Conservation (phyloP, 2,888 invertebrate genomes). For the Pomacea canaliculata region DNA sequence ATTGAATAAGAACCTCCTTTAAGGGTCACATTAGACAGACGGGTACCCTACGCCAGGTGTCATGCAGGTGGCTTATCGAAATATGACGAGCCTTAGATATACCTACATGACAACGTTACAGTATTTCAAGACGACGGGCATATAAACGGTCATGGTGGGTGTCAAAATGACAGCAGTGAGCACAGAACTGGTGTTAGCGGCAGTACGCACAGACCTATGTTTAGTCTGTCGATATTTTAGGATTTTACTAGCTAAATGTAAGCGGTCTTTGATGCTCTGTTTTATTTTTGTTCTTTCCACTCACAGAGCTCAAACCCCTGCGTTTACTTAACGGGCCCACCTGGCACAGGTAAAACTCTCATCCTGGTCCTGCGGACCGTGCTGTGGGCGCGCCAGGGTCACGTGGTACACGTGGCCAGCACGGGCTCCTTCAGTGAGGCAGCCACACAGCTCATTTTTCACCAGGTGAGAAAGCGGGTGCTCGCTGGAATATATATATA, state of each 20-base stretch:
- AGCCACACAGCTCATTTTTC: conserved; percentile 16
- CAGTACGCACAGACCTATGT: no score
- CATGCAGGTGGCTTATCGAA: no score
- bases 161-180: no score
- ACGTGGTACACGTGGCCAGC: conserved; percentile 17
- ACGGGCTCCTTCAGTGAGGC: conserved; percentile 20
- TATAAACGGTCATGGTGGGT: no score
- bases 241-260: background rate
- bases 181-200: no score
- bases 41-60: no score
- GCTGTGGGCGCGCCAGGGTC: conserved; percentile 9
- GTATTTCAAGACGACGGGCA: no score
- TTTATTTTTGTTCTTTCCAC: background rate
- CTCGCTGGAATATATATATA: background rate
- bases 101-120: no score
- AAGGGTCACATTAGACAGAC: no score
- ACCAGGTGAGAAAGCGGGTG: conserved; percentile 1
- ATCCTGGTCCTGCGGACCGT: conserved; percentile 15
- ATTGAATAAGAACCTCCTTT: no score
- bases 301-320: conserved; percentile 1
- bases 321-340: conserved; percentile 17
- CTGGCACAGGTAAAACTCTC: conserved; percentile 25
- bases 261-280: background rate
- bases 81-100: no score
- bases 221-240: no score